Evolutionary conservation across 2,113 vertebrate genomes (phyloP), one percentile per base, ranked within the genome.

Genomic region (Phalacrocorax carbo): DNA sequence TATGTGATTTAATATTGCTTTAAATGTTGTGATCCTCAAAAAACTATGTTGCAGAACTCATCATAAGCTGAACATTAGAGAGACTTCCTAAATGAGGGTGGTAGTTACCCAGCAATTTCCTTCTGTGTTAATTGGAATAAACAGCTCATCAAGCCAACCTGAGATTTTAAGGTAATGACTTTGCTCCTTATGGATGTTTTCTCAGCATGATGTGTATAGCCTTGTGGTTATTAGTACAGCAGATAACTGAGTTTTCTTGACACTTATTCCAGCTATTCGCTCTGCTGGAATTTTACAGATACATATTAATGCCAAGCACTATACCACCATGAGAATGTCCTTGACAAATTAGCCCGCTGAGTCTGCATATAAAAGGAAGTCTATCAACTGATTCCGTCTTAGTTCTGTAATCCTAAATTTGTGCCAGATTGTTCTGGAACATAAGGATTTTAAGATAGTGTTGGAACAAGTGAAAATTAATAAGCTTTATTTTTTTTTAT

Each of bases 121-220:
- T 88, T 88, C 80, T 58, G 69, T 78, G 85, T 92, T 97, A 96
- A 97, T 97, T 96, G 93, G 91, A 95, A 95, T 90, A 95, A 97
- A 92, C 90, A 96, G 87, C 93, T 96, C 91, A 95, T 95, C 93
- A 97, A 96, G 78, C 38, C 88, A 94, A 94, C 90, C 93, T 96
- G 90, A 93, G 93, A 81, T 86, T 82, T 89, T 78, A 87, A 94
- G 89, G 91, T 80, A 95, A 97, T 96, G 89, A 93, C 85, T 91
- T 87, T 80, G 58, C 61, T 95, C 73, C 76, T 82, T 88, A 83
- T 95, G 66, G 82, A 93, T 85, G 49, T 81, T 87, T 94, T 95
- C 95, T 96, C 95, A 96, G 96, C 91, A 52, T 83, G 96, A 29
- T 94, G 58, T 69, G 51, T 61, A 75, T 79, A 93, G 79, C 73